These are phyloP conservation scores for Colostygia pectinataria DNA, from an alignment of 2,888 invertebrate genomes.

Conservation along the genomic window DNA sequence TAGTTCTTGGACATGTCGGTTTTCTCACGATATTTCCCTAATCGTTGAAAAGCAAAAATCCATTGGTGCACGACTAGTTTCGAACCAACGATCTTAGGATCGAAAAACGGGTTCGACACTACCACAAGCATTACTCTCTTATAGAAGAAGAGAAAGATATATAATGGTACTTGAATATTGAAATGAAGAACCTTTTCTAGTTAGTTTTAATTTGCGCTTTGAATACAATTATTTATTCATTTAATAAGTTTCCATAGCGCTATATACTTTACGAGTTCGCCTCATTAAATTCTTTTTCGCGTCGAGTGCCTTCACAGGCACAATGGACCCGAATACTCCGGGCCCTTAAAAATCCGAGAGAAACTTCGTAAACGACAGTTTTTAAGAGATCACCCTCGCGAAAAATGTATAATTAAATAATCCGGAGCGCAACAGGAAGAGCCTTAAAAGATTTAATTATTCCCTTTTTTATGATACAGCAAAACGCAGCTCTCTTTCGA, in stretches of 20 bases:
- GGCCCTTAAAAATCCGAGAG: slow-evolving; percentile 30
- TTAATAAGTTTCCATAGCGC: slow-evolving; percentile 14
- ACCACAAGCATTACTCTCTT: too few relatives aligned
- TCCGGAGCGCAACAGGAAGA: slow-evolving; percentile 39
- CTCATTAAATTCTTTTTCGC: slow-evolving; percentile 28
- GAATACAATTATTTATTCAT: slow-evolving; percentile 3
- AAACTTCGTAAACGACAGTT: slow-evolving; percentile 38
- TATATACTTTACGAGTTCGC: slow-evolving; percentile 24
- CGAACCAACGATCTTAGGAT: too few relatives aligned
- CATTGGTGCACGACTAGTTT: too few relatives aligned
- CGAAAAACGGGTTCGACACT: too few relatives aligned
- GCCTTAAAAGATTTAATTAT: slow-evolving; percentile 49
- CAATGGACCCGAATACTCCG: slow-evolving; percentile 27
- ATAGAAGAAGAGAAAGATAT: too few relatives aligned
- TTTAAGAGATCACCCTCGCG: slow-evolving; percentile 36
- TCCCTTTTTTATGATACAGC: slow-evolving; percentile 43
- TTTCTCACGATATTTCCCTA: too few relatives aligned
- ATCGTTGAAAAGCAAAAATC: too few relatives aligned
- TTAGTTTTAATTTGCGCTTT: too few relatives aligned
- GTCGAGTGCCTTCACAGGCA: slow-evolving; percentile 25
- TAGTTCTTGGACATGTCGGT: too few relatives aligned
- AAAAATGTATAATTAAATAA: slow-evolving; percentile 43
- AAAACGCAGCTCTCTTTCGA: slow-evolving; percentile 33
- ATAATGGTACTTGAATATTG: too few relatives aligned
- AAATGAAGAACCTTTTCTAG: too few relatives aligned